Evolutionary conservation across 2,113 vertebrate species (phyloP), one percentile per base, ranked within the genome.

Genomic region (Pedionomus torquatus): DNA sequence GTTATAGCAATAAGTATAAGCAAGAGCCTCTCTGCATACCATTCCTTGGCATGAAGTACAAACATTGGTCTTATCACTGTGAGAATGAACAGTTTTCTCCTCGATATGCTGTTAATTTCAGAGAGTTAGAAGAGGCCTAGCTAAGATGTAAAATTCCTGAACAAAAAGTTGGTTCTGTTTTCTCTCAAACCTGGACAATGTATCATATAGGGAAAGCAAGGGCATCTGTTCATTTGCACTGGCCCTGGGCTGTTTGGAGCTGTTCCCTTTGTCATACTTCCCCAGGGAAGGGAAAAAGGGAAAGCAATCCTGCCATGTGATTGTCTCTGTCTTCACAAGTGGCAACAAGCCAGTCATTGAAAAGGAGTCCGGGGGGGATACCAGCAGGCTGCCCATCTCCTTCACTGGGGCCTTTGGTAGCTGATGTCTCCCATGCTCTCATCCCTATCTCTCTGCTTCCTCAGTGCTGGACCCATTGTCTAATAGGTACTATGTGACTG

Each of bases 251-350:
- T 70, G 7, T 41, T 8, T 9, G 9, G 28, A 31, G 9, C 14
- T 39, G 8, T 69, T 52, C 16, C 24, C 13, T 77, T 64, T 37
- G 8, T n/a, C 13, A 1, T 19, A 6, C 46, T 86, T 93, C 51
- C 39, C 18, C 13, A 33, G 30, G 6, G 17, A 83, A 69, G 11
- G 6, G 7, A 2, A 54, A 51, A 55, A 86, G 21, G 16, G 24
- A 33, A 17, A 58, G n/a, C 5, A 1, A 61, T 74, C 17, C 79
- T 65, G n/a, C 13, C 3, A 1, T 0, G 9, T 17, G 5, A 25
- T 77, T 76, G 44, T 82, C 35, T 26, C 18, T 0, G 0, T 37
- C 54, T 87, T 70, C 41, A 58, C 44, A 86, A 61, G 10, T 2
- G 0, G 1, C 11, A 69, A 24, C 10, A 37, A 87, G 78, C 10